These are phyloP conservation scores for Acrobasis consociella DNA, from an alignment of 2,888 invertebrate species.

Conservation along the genomic window DNA sequence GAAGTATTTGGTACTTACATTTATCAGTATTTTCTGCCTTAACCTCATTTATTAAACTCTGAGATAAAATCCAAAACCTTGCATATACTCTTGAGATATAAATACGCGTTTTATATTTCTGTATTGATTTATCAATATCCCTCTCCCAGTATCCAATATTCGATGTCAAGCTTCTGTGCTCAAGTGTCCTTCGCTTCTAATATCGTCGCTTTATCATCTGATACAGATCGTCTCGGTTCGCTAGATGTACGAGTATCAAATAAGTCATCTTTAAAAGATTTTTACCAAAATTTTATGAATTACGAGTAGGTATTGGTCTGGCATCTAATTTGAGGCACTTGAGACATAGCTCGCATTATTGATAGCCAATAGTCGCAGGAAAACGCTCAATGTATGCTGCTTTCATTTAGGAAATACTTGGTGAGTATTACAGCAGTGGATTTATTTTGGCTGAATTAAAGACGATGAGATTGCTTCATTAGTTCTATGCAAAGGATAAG, in stretches of 20 bases:
- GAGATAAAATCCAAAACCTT: background rate
- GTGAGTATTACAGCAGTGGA: no score
- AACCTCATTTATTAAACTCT: no score
- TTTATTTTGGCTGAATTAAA: no score
- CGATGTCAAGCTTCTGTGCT: conserved; percentile 3
- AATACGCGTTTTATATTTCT: background rate
- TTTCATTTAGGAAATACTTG: no score
- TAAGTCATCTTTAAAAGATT: background rate
- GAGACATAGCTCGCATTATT: no score
- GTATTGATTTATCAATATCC: conserved; percentile 7
- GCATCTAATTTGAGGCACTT: no score
- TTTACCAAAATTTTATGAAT: background rate
- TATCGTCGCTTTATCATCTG: background rate
- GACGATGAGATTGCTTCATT: no score
- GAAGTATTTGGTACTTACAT: no score
- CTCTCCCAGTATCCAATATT: background rate
- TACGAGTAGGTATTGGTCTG: background rate
- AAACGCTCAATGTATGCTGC: no score
- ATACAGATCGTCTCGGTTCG: background rate
- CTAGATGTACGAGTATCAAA: background rate
- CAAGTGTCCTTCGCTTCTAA: conserved; percentile 1
- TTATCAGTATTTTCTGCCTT: no score
- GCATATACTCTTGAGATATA: background rate
- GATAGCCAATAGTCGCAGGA: no score
- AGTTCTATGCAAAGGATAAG: no score